Evolutionary conservation across 2,888 invertebrate genomes (phyloP).

Genomic region (Microplitis deprimator): DNA sequence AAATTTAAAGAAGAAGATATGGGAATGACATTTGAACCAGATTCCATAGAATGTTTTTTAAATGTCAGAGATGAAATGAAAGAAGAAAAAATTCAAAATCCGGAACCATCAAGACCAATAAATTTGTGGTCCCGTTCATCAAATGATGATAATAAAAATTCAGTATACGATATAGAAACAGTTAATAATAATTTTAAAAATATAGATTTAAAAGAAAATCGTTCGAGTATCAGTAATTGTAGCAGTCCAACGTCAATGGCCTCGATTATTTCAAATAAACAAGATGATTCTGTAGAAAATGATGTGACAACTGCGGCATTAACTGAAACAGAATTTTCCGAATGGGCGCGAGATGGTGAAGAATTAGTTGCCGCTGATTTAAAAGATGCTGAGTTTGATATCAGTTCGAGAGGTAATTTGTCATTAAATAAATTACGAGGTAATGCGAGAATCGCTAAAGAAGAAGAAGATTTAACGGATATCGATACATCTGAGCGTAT

Average conservation of each 20-base stretch:
- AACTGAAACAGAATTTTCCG: conserved; percentile 90
- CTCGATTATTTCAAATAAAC: conserved; percentile 60
- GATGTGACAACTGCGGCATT: conserved; percentile 82
- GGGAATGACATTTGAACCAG: conserved; percentile 63
- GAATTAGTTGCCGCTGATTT: conserved; percentile 81
- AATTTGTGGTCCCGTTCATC: conserved; percentile 28
- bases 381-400: conserved; percentile 77
- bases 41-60: conserved; percentile 65
- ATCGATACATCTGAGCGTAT: conserved; percentile 65
- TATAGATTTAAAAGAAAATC: conserved; percentile 61
- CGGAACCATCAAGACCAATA: conserved; percentile 29
- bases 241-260: conserved; percentile 75
- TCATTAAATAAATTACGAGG: conserved; percentile 56
- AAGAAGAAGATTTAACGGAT: conserved; percentile 69
- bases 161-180: conserved; percentile 56
- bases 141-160: conserved; percentile 33
- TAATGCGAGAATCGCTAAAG: conserved; percentile 63
- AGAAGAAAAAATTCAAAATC: conserved; percentile 54
- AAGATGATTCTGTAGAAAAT: conserved; percentile 77
- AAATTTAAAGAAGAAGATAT: conserved; percentile 53
- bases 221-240: conserved; percentile 69
- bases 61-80: conserved; percentile 38
- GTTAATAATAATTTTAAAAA: conserved; percentile 64
- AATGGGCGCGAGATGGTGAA: conserved; percentile 88
- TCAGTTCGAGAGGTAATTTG: conserved; percentile 72